These are phyloP conservation scores for Cyphomyrus plagiostoma DNA, from an alignment of 2,113 vertebrate genomes.

Conservation along the genomic window DNA sequence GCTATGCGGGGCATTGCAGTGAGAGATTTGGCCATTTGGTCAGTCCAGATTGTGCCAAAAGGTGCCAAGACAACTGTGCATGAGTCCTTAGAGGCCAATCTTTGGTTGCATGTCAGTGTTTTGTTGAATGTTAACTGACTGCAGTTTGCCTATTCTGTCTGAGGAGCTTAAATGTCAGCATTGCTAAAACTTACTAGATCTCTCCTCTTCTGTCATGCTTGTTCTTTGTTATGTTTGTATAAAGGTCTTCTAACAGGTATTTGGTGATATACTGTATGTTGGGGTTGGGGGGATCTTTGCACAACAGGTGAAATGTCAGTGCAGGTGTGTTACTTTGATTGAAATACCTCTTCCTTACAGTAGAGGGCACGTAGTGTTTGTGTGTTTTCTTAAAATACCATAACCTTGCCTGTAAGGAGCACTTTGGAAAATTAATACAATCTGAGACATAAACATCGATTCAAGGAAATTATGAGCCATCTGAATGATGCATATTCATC, in stretches of 20 bases:
- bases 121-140: neutral
- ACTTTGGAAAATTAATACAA: neutral
- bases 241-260: neutral
- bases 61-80: neutral
- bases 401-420: constrained; percentile 16
- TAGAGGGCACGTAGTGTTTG: neutral
- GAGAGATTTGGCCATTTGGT: neutral
- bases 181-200: neutral
- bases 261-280: neutral
- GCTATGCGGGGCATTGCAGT: neutral
- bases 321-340: neutral
- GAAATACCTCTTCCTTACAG: neutral
- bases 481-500: neutral
- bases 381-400: neutral
- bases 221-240: neutral
- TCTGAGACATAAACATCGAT: neutral
- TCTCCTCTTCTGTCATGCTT: neutral
- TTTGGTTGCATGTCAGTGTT: neutral
- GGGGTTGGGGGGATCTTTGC: neutral
- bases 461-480: neutral
- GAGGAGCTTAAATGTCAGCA: neutral
- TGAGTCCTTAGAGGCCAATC: neutral
- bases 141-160: neutral
- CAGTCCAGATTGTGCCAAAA: neutral
- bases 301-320: neutral